Conservation (phyloP, 2,888 invertebrate species). For the Yponomeuta cagnagella region DNA sequence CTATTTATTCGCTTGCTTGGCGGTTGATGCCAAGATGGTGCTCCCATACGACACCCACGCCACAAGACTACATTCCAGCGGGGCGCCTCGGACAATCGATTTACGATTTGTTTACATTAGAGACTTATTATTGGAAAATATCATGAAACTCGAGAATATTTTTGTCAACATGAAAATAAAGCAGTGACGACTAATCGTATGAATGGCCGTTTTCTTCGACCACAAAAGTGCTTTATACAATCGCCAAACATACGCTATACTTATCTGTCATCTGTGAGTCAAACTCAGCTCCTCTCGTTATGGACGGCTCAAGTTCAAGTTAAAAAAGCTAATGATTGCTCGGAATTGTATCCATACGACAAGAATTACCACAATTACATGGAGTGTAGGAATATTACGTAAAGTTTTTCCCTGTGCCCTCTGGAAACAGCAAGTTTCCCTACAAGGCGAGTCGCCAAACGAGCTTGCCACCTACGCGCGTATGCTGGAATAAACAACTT, state of each 20-base stretch:
- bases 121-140: not conserved
- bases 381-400: conserved; percentile 24
- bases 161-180: not conserved
- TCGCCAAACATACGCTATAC: not conserved
- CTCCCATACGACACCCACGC: conserved; percentile 6
- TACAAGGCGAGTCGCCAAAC: conserved; percentile 57
- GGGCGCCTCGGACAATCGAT: not conserved
- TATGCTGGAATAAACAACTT: conserved; percentile 36
- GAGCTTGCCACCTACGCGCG: conserved; percentile 52
- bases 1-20: not conserved
- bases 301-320: conserved; percentile 18
- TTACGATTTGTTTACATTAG: not conserved
- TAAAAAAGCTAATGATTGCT: not conserved
- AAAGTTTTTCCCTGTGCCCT: conserved; percentile 42
- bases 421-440: conserved; percentile 51
- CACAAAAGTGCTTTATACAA: not conserved
- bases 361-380: not conserved
- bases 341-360: not conserved
- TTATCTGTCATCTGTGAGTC: not conserved
- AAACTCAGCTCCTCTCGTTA: conserved; percentile 36
- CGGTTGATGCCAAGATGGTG: not conserved
- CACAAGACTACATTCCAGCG: not conserved
- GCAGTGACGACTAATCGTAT: not conserved
- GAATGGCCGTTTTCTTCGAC: not conserved
- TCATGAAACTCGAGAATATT: not conserved